Conservation (phyloP, 2,888 invertebrate species). For the Therioaphis trifolii region DNA sequence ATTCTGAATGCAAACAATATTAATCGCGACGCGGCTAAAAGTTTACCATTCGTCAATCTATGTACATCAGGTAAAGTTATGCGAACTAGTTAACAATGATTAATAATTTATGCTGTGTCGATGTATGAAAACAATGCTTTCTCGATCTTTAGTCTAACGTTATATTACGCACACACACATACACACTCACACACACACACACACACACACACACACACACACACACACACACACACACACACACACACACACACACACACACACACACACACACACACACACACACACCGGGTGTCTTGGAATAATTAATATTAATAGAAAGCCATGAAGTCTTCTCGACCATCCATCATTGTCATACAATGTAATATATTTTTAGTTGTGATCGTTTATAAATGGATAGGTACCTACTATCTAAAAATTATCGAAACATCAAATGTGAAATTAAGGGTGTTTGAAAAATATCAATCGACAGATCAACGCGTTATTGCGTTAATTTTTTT, state of each 20-base stretch:
- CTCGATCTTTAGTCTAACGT: slow-evolving; percentile 21
- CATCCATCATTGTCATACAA: slow-evolving; percentile 26
- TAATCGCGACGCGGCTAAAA: background rate
- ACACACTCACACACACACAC: too few relatives aligned
- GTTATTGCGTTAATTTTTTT: too few relatives aligned
- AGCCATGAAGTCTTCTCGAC: background rate
- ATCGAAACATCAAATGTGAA: too few relatives aligned
- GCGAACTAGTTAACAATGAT: slow-evolving; percentile 40
- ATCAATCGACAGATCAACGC: too few relatives aligned
- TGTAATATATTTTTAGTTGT: background rate
- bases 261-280: too few relatives aligned
- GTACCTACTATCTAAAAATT: background rate
- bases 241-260: too few relatives aligned
- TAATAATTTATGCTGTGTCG: slow-evolving; percentile 23
- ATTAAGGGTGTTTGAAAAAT: too few relatives aligned
- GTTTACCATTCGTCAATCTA: background rate
- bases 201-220: too few relatives aligned
- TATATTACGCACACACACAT: too few relatives aligned
- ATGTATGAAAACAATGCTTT: slow-evolving; percentile 20
- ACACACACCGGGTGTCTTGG: too few relatives aligned
- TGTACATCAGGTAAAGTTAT: slow-evolving; percentile 2
- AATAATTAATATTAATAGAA: slow-evolving; percentile 47
- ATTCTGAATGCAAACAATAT: slow-evolving; percentile 12
- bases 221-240: too few relatives aligned
- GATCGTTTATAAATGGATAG: too few relatives aligned